Evolutionary conservation across 1,140 invertebrate genomes (phyloP).

Genomic region (Ylistrum balloti): DNA sequence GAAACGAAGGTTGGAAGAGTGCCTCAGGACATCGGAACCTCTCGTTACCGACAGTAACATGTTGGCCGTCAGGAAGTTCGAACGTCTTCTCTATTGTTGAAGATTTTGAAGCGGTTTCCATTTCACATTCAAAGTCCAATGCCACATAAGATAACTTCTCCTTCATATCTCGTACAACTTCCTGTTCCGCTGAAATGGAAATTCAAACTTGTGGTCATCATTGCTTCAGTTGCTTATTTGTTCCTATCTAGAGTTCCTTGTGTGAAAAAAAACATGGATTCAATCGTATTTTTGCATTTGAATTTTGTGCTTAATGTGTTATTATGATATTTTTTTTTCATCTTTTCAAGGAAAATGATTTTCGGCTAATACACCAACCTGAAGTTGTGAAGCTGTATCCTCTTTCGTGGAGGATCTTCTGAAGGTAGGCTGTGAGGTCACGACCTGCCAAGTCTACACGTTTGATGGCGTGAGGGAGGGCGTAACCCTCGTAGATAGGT

Average conservation of each 20-base stretch:
- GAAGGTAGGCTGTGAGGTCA: constrained; percentile 94
- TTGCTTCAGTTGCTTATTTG: no score
- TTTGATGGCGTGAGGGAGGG: constrained; percentile 94
- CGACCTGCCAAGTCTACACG: constrained; percentile 91
- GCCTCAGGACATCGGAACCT: constrained; percentile 76
- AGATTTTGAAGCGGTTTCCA: not conserved
- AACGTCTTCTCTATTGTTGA: not conserved
- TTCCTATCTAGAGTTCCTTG: no score
- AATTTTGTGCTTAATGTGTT: no score
- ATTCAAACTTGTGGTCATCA: not conserved
- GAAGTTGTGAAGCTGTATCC: constrained; percentile 98
- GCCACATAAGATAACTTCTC: not conserved
- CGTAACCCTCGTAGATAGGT: constrained; percentile 91
- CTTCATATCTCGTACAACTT: not conserved
- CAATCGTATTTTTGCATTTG: no score
- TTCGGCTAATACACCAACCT: constrained; percentile 64
- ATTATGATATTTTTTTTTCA: no score
- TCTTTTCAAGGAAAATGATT: not conserved
- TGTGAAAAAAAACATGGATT: no score
- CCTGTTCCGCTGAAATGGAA: not conserved
- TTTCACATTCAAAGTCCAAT: not conserved
- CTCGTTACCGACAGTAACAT: constrained; percentile 79
- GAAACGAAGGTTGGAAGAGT: constrained; percentile 88
- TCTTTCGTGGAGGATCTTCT: constrained; percentile 90
- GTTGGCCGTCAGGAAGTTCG: constrained; percentile 80